Percentiles rank a stretch among this genome's conserved stretches.
Conservation (phyloP, 2,888 invertebrate genomes). For the Orchestes rusci region DNA sequence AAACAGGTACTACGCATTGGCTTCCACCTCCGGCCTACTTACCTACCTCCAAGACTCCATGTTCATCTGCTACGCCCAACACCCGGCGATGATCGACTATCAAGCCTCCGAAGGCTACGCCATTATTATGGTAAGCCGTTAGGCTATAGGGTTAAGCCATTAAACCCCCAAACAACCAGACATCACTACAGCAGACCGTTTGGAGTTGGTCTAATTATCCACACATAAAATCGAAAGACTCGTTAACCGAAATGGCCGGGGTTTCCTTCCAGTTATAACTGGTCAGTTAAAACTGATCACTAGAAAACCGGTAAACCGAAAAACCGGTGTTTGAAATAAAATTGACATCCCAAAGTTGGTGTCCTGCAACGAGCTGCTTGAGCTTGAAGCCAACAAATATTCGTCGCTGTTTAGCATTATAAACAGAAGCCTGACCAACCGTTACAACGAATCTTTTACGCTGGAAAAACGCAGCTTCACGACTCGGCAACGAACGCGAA, state of each 20-base stretch:
- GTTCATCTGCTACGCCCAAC: conserved; percentile 64
- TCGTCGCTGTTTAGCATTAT: conserved; percentile 59
- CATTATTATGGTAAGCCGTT: conserved; percentile 66
- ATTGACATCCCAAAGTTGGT: no score
- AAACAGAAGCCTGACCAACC: conserved; percentile 62
- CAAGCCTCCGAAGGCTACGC: conserved; percentile 74
- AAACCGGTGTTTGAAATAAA: no score
- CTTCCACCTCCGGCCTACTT: conserved; percentile 76
- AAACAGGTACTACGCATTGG: conserved; percentile 76
- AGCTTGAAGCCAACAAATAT: conserved; percentile 36
- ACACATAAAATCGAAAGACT: no score
- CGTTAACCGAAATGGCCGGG: no score
- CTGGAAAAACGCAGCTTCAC: no score
- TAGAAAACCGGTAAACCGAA: no score
- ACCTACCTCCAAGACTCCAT: conserved; percentile 78
- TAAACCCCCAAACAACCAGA: no score
- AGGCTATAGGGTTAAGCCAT: neutral
- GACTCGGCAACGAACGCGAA: no score
- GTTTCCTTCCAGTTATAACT: no score
- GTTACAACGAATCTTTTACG: no score
- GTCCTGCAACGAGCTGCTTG: conserved; percentile 46
- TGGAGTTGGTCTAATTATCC: no score
- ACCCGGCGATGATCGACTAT: conserved; percentile 74
- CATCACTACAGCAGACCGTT: conserved; percentile 67
- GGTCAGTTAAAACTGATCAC: no score